These are phyloP conservation scores for Hipposideros armiger DNA, from an alignment of 2,113 vertebrate genomes.

Conservation along the genomic window DNA sequence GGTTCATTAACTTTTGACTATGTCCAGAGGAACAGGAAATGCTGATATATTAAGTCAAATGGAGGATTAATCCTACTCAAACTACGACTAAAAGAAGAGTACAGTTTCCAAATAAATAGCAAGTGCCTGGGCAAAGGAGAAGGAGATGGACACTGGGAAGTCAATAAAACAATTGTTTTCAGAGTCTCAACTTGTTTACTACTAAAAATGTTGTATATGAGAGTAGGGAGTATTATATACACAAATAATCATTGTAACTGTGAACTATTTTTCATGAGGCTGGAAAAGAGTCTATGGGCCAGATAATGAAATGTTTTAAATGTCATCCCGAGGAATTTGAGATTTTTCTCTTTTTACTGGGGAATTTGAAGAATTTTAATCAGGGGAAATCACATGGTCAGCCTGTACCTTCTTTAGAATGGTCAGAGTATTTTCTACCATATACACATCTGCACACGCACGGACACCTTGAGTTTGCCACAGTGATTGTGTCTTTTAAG, in stretches of 20 bases:
- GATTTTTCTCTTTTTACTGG: neutral
- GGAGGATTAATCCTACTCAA: neutral
- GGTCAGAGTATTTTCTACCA: neutral
- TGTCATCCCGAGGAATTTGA: neutral
- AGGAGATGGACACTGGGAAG: neutral
- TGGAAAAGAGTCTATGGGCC: neutral
- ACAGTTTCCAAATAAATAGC: neutral
- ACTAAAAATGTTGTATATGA: neutral
- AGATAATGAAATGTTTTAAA: neutral
- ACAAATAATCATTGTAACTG: neutral
- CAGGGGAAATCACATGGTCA: neutral
- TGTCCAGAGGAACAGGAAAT: neutral
- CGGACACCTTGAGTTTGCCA: neutral
- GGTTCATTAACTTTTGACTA: neutral
- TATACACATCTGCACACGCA: too few relatives aligned
- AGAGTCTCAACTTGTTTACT: neutral
- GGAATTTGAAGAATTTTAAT: neutral
- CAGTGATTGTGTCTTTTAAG: conserved; percentile 13
- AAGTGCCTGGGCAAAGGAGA: neutral
- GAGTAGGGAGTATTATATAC: neutral
- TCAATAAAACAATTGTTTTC: neutral
- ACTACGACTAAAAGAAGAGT: neutral
- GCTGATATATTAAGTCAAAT: neutral
- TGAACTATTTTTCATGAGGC: neutral
- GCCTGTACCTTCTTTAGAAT: neutral